Percentiles rank a stretch among this genome's conserved stretches.
phyloP scores from a whole-genome alignment of 1,140 invertebrate genomes.

The Cydia splendana region DNA sequence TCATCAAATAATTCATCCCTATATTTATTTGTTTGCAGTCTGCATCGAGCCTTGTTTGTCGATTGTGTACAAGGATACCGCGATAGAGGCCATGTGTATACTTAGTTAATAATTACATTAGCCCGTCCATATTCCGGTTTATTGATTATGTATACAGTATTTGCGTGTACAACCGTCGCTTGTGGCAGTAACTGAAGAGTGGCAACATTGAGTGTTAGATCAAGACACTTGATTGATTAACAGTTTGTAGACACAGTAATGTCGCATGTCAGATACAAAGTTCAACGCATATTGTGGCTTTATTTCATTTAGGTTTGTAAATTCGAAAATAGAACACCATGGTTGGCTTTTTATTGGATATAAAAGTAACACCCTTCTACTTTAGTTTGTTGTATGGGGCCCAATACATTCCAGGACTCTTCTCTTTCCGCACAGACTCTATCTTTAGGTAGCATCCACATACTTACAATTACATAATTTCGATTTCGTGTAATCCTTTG shows the following conservation, averaged over 20 bases:
- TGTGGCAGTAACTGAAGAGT: slow-evolving; percentile 13
- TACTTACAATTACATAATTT: too few species aligned
- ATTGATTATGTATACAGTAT: slow-evolving; percentile 55
- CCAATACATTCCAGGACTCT: too few species aligned
- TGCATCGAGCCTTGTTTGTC: slow-evolving; percentile 68
- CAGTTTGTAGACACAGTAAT: neutral
- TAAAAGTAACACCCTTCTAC: too few species aligned
- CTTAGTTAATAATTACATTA: slow-evolving; percentile 74
- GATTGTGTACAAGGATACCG: slow-evolving; percentile 72
- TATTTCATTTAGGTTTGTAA: neutral
- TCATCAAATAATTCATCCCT: slow-evolving; percentile 66
- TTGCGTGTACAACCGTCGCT: slow-evolving; percentile 15
- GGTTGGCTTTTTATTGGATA: too few species aligned
- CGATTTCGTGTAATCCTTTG: too few species aligned
- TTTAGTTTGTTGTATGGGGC: too few species aligned
- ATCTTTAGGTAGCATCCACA: too few species aligned
- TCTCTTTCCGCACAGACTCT: too few species aligned
- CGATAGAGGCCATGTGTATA: slow-evolving; percentile 65
- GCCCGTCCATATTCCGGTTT: slow-evolving; percentile 55
- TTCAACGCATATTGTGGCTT: neutral
- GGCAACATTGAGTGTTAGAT: neutral
- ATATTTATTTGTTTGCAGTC: slow-evolving; percentile 72
- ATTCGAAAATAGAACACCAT: too few species aligned
- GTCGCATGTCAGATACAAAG: neutral
- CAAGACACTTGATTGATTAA: slow-evolving; percentile 27